Base-by-base conservation (phyloP, 2,888 invertebrate species). In the Cristatella mucedo region DNA sequence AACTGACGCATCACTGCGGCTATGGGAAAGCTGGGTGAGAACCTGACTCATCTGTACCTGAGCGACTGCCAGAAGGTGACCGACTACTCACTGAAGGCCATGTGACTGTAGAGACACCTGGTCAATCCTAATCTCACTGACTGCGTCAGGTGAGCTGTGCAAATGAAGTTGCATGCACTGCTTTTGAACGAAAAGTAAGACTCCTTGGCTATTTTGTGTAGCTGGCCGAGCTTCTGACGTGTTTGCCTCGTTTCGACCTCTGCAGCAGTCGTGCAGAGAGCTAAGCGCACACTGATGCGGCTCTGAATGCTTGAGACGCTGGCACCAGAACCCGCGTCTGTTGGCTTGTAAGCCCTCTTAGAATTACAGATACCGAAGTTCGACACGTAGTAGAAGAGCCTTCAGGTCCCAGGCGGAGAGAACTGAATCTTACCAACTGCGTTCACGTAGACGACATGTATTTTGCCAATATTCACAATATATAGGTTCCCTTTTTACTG, bases 381-480 rank as follows among this genome's bases (percentile, higher is more conserved):
- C 45, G 58, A 20, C 46, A 52, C 38, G 41, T 66, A 13, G 51
- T 56, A 3, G 66, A 66, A 19, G 59, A 61, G 21, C 42, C 55
- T 4, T 57, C 56, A 46, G 57, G 59, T 5, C 46, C 46, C 7
- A 55, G 53, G 31, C 44, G 65, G 21, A 45, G 57, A 37, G 64
- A 65, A 46, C 49, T 66, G 15, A 63, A 64, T 42, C 49, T 66
- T 13, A 62, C 66, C 9, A 65, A 64, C 54, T 65, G 64, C 52
- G 48, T 63, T 31, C 46, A 61, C 21, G 55, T 66, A 2, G 57
- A 59, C 15, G 64, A 65, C 45, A 54, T 59, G 47, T 55, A 59
- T n/a, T 52, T 65, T 48, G 57, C 61, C 33, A 57, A 56, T 43
- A 53, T 66, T 26, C 53, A 56, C 44, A 62, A 62, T 46, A 52